Evolutionary conservation across 2,113 vertebrate species (phyloP).

Genomic region (Trichomycterus rosablanca): DNA sequence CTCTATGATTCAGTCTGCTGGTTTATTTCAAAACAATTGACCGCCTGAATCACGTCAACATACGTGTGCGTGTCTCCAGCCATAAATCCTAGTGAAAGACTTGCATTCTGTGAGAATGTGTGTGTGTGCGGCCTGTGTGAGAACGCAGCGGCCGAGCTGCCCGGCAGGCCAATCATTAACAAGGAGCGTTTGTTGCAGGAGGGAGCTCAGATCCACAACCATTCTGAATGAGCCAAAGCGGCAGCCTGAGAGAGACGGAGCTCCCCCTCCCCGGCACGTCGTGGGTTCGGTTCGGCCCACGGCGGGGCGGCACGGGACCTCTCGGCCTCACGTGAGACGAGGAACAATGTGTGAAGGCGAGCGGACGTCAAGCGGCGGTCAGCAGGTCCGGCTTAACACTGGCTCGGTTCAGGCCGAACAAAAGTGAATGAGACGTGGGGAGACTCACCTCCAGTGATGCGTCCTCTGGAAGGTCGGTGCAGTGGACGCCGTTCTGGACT

Average conservation of each 20-base stretch:
- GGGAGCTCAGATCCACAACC: constrained; percentile 64
- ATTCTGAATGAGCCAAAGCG: constrained; percentile 58
- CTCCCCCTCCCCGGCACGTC: constrained; percentile 36
- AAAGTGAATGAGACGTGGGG: constrained; percentile 13
- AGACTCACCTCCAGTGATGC: constrained; percentile 80
- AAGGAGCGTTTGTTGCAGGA: constrained; percentile 60
- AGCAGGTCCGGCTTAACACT: constrained; percentile 22
- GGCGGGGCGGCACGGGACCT: constrained; percentile 61
- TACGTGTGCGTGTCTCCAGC: background rate
- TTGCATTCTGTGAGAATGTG: background rate
- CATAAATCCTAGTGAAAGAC: constrained; percentile 12
- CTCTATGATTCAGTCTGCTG: no score
- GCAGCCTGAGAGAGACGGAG: constrained; percentile 44
- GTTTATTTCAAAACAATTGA: constrained; percentile 29
- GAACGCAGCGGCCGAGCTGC: constrained; percentile 57
- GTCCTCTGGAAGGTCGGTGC: constrained; percentile 91
- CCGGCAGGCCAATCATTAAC: constrained; percentile 72
- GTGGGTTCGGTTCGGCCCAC: constrained; percentile 56
- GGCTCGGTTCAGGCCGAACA: background rate
- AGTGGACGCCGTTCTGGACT: constrained; percentile 88
- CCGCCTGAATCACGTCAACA: constrained; percentile 14
- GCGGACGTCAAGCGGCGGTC: constrained; percentile 22
- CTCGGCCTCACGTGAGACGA: constrained; percentile 27
- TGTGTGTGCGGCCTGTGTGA: constrained; percentile 33
- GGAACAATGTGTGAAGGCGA: constrained; percentile 36